Evolutionary conservation across 2,888 invertebrate genomes (phyloP).

Genomic region (Oxyscelio sp.): DNA sequence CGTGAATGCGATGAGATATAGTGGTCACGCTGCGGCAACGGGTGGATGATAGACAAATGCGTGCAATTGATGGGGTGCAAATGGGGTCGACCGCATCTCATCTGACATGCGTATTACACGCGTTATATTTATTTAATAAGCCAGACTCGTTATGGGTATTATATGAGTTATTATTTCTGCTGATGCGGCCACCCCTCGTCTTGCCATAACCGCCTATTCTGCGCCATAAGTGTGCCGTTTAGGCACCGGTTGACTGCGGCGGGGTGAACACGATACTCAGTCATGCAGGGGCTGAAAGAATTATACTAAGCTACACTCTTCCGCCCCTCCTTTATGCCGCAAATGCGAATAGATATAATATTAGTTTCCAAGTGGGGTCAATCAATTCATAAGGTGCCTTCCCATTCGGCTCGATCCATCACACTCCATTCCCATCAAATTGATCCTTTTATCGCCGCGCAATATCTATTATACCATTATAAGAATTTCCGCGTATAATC

Average conservation of each 20-base stretch:
- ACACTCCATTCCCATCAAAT: slow-evolving; percentile 42
- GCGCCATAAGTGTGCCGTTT: slow-evolving; percentile 83
- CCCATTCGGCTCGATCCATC: slow-evolving; percentile 49
- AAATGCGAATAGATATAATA: slow-evolving; percentile 63
- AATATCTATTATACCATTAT: slow-evolving; percentile 26
- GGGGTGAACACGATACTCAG: slow-evolving; percentile 85
- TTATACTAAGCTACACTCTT: slow-evolving; percentile 69
- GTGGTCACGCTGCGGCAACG: slow-evolving; percentile 76
- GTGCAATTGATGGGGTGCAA: slow-evolving; percentile 86
- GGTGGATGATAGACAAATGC: slow-evolving; percentile 83
- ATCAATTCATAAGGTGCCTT: slow-evolving; percentile 70
- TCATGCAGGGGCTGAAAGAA: slow-evolving; percentile 68
- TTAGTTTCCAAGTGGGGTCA: slow-evolving; percentile 51
- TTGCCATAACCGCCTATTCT: slow-evolving; percentile 72
- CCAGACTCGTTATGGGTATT: slow-evolving; percentile 80
- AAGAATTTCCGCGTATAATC: slow-evolving; percentile 23
- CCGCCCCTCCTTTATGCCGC: slow-evolving; percentile 35
- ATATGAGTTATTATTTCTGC: slow-evolving; percentile 87
- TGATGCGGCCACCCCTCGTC: slow-evolving; percentile 80
- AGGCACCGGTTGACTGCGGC: slow-evolving; percentile 81
- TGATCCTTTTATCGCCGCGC: slow-evolving; percentile 61
- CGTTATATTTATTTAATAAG: slow-evolving; percentile 88
- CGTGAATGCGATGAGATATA: slow-evolving; percentile 33
- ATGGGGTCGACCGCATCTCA: slow-evolving; percentile 85
- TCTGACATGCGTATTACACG: slow-evolving; percentile 83